Evolutionary conservation across 2,113 vertebrate species (phyloP).

Genomic region (Pundamilia nyererei): DNA sequence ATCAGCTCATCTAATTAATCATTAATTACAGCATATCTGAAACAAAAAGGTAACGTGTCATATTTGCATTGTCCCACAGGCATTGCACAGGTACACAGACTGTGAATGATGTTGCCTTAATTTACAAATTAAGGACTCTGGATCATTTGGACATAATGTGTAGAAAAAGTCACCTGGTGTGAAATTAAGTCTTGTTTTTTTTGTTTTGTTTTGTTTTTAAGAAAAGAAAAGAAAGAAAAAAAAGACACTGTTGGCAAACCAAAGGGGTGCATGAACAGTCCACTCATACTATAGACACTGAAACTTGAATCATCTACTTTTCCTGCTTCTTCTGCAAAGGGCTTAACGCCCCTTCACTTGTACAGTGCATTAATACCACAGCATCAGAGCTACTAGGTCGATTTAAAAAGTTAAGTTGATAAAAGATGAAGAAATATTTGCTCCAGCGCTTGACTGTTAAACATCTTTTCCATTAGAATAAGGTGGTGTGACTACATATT

Average conservation of each 20-base stretch:
- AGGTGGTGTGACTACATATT: background rate
- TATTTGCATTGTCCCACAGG: background rate
- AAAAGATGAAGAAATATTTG: background rate
- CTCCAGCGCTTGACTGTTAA: background rate
- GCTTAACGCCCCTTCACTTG: background rate
- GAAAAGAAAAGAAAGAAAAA: fast-evolving
- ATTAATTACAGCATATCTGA: background rate
- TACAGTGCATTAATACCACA: background rate
- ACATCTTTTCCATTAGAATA: background rate
- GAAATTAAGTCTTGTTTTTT: background rate
- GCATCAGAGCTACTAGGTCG: background rate
- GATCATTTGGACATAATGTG: background rate
- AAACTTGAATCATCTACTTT: background rate
- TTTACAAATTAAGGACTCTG: background rate
- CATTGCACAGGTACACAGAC: background rate
- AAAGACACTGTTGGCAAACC: background rate
- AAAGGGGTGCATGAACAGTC: no score
- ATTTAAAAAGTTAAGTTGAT: background rate
- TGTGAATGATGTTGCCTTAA: background rate
- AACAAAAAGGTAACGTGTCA: background rate
- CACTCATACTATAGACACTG: background rate
- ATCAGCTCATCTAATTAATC: background rate
- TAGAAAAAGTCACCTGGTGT: background rate
- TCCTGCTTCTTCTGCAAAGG: background rate
- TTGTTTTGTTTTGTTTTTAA: background rate